A percentile compares a stretch with the other conserved stretches of the same genome.
Evolutionary conservation across 2,888 invertebrate species (phyloP).

Genomic region (Andricus quercusramuli): DNA sequence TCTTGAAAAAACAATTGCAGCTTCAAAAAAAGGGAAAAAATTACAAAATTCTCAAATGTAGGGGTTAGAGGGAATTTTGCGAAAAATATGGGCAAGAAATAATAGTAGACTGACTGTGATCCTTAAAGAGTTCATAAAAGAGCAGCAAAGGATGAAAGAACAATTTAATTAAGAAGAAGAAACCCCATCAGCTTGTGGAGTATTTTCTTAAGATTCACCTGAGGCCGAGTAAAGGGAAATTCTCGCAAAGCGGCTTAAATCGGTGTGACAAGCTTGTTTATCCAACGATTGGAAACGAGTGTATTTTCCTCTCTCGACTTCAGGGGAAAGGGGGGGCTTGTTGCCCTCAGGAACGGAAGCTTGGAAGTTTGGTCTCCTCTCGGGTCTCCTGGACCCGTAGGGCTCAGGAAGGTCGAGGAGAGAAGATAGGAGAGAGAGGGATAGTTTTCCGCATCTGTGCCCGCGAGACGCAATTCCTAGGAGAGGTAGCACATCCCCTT

Average conservation of each 20-base stretch:
- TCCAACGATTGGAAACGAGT: slow-evolving; percentile 33
- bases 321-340: background rate
- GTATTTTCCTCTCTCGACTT: slow-evolving; percentile 18
- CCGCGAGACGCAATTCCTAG: slow-evolving; percentile 42
- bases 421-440: slow-evolving; percentile 40
- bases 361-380: background rate
- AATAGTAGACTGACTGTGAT: too few relatives aligned
- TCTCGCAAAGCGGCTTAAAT: slow-evolving; percentile 4
- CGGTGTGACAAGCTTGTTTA: slow-evolving; percentile 35
- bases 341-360: slow-evolving; percentile 25
- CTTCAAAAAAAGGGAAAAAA: too few relatives aligned
- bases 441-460: slow-evolving; percentile 58
- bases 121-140: background rate
- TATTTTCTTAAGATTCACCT: background rate
- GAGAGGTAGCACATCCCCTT: slow-evolving; percentile 16
- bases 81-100: too few relatives aligned
- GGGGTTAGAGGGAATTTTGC: too few relatives aligned
- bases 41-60: too few relatives aligned
- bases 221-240: background rate
- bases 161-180: background rate
- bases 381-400: background rate
- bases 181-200: background rate
- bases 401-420: background rate
- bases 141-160: background rate
- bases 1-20: too few relatives aligned